phyloP scores from a whole-genome alignment of 2,797 vertebrate genomes.

The Myotis myotis region DNA sequence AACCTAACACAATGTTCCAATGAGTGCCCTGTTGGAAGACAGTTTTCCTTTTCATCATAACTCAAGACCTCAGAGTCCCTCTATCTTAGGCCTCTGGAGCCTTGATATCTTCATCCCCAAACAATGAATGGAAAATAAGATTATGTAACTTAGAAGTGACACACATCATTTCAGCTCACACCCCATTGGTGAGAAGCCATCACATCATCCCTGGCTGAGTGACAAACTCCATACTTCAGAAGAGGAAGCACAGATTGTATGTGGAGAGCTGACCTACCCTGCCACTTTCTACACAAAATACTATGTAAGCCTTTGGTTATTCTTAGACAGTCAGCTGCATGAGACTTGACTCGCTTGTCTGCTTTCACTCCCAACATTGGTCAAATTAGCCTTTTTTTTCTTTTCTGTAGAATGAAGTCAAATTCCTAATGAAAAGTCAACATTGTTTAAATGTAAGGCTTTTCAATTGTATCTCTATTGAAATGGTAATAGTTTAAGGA shows the following conservation, averaged over 20 bases:
- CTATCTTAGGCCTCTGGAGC: neutral
- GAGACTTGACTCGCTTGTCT: neutral
- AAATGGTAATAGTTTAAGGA: neutral
- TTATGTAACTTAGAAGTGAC: neutral
- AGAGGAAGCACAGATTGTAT: neutral
- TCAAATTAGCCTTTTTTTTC: neutral
- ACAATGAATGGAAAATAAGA: neutral
- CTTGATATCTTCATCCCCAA: neutral
- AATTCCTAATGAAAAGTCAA: neutral
- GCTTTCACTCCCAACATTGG: neutral
- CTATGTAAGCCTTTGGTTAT: neutral
- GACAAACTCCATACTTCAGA: neutral
- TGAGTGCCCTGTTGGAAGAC: neutral
- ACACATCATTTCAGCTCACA: neutral
- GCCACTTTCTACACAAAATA: neutral
- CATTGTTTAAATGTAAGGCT: conserved; percentile 3
- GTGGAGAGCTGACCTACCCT: neutral
- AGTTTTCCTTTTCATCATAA: neutral
- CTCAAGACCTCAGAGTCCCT: neutral
- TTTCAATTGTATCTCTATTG: neutral
- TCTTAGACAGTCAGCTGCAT: neutral
- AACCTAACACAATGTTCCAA: neutral
- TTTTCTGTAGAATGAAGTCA: neutral
- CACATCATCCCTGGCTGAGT: neutral
- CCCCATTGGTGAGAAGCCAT: neutral